These are phyloP conservation scores for Zonitis immaculata DNA, from an alignment of 2,888 invertebrate genomes.

Conservation along the genomic window DNA sequence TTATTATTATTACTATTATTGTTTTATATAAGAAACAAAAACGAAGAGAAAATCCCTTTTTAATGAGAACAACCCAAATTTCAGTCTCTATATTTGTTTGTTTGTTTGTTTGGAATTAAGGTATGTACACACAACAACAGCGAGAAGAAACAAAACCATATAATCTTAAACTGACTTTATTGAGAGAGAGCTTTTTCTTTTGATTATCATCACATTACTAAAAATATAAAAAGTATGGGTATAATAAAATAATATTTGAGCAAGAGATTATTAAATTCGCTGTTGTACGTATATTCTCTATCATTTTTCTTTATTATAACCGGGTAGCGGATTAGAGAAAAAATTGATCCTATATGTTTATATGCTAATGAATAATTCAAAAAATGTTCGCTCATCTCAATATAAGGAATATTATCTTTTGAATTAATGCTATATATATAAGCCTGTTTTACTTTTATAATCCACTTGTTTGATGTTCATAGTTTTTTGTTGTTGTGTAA, in stretches of 20 bases:
- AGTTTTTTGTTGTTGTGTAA: background rate
- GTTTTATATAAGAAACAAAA: constrained; percentile 5
- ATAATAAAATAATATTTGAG: too few relatives aligned
- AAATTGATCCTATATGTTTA: constrained; percentile 21
- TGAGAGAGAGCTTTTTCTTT: background rate
- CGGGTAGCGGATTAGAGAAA: constrained; percentile 1
- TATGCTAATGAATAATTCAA: constrained; percentile 28
- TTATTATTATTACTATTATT: background rate
- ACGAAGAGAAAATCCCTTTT: constrained; percentile 20
- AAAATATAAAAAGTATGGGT: too few relatives aligned
- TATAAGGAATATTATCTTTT: constrained; percentile 17
- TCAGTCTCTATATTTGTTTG: too few relatives aligned
- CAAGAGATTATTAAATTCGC: too few relatives aligned
- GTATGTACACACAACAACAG: too few relatives aligned
- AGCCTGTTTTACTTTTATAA: constrained; percentile 22
- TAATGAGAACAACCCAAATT: constrained; percentile 19
- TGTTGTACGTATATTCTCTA: too few relatives aligned
- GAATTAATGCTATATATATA: constrained; percentile 13
- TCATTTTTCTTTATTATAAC: too few relatives aligned
- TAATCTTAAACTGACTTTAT: background rate
- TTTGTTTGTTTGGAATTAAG: constrained; percentile 1
- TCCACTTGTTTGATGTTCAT: constrained; percentile 19
- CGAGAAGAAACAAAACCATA: background rate
- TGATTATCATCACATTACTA: too few relatives aligned
- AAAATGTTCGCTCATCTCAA: constrained; percentile 15